These are phyloP conservation scores for Taeniopygia guttata DNA, from an alignment of 2,797 vertebrate genomes.

Conservation along the genomic window DNA sequence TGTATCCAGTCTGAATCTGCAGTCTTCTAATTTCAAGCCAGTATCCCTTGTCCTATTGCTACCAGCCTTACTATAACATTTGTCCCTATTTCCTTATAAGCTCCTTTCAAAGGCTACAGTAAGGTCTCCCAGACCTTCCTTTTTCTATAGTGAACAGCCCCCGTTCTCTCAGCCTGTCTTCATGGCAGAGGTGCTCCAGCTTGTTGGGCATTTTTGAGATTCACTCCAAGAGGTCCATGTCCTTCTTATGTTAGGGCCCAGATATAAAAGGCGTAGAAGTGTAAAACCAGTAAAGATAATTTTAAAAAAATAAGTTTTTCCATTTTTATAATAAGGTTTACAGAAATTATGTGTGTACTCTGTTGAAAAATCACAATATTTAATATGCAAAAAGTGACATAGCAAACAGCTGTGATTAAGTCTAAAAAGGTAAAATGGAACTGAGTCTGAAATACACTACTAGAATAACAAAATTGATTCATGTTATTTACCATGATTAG, in stretches of 20 bases:
- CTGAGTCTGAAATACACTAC: not conserved
- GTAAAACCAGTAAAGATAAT: not conserved
- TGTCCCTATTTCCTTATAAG: not conserved
- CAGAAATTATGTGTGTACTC: not conserved
- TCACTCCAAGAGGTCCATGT: not conserved
- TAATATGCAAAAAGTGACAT: not conserved
- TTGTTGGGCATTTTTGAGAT: not conserved
- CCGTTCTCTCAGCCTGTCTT: not conserved
- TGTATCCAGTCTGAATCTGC: not conserved
- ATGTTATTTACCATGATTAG: not conserved
- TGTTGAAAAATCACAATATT: not conserved
- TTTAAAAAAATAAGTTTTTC: not conserved
- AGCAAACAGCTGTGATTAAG: not conserved
- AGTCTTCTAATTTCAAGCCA: not conserved
- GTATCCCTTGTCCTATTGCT: not conserved
- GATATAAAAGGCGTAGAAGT: not conserved
- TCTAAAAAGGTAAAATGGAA: not conserved
- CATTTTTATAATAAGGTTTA: not conserved
- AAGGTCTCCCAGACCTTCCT: not conserved
- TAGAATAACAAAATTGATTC: not conserved
- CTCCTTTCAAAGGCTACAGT: not conserved
- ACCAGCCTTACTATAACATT: not conserved
- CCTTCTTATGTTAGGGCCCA: not conserved
- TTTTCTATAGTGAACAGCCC: too few species aligned
- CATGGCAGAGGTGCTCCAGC: not conserved